These are phyloP conservation scores for Procambarus virginalis DNA, from an alignment of 1,140 invertebrate genomes.

Conservation along the genomic window DNA sequence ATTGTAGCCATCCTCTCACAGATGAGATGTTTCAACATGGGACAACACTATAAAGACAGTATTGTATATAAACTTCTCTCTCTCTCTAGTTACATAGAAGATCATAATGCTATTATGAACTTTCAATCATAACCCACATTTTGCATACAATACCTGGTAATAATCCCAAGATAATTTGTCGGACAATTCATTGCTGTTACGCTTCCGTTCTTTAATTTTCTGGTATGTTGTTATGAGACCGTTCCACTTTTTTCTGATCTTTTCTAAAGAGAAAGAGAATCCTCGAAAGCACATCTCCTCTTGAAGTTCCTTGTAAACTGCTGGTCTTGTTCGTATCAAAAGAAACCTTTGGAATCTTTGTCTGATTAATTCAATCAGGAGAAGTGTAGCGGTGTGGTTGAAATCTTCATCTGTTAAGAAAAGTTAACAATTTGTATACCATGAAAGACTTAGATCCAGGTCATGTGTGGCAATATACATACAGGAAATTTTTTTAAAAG, in stretches of 20 bases:
- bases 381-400: constrained; percentile 17
- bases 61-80: too few relatives aligned
- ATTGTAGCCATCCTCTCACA: too few relatives aligned
- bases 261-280: constrained; percentile 11
- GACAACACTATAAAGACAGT: too few relatives aligned
- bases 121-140: background rate
- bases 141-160: constrained; percentile 7
- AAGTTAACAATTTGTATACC: background rate
- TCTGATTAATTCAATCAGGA: constrained; percentile 20
- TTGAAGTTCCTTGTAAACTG: constrained; percentile 16
- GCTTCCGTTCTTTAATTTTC: constrained; percentile 19
- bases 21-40: too few relatives aligned
- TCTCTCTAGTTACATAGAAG: too few relatives aligned
- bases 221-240: constrained; percentile 6
- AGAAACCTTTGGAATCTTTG: constrained; percentile 21
- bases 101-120: background rate
- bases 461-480: background rate
- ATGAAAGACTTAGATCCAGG: background rate
- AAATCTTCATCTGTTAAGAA: background rate
- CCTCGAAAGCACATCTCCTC: constrained; percentile 10
- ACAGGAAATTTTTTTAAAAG: too few relatives aligned
- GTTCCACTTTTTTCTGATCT: constrained; percentile 22
- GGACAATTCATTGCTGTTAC: background rate
- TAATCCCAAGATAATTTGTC: constrained; percentile 18
- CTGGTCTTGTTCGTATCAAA: background rate